Evolutionary conservation across 2,888 invertebrate genomes (phyloP).

Genomic region (Cheilosia impressa): DNA sequence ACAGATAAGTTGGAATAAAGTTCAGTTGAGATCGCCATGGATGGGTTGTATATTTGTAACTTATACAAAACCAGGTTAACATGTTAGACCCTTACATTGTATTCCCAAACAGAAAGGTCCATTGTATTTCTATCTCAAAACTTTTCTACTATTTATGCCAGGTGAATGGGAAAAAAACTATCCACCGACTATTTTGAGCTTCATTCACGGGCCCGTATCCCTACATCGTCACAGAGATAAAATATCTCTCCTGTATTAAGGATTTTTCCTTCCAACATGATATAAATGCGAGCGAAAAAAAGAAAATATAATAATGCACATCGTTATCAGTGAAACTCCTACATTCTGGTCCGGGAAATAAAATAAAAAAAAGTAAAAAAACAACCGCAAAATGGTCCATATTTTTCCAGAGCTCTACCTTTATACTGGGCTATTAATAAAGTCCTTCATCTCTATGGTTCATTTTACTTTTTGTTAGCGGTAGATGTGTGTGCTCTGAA

Average conservation of each 20-base stretch:
- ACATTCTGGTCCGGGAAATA: conserved; percentile 11
- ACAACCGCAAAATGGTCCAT: conserved; percentile 15
- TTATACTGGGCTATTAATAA: conserved; percentile 33
- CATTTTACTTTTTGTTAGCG: not conserved
- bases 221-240: conserved; percentile 14
- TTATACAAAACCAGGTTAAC: too few relatives aligned
- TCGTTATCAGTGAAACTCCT: conserved; percentile 58
- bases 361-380: conserved; percentile 27
- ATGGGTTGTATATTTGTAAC: too few relatives aligned
- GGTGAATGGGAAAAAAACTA: not conserved
- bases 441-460: conserved; percentile 37
- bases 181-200: conserved; percentile 11
- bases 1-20: too few relatives aligned
- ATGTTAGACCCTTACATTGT: too few relatives aligned
- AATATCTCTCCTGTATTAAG: conserved; percentile 49
- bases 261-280: conserved; percentile 40
- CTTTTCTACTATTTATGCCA: not conserved
- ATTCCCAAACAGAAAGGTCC: too few relatives aligned
- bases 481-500: conserved; percentile 36
- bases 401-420: conserved; percentile 33
- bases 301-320: conserved; percentile 16
- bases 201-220: conserved; percentile 15
- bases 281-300: conserved; percentile 13
- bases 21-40: too few relatives aligned
- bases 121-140: not conserved